These are phyloP conservation scores for Drosophila paramelanica DNA, from an alignment of 2,888 invertebrate genomes.

Conservation along the genomic window DNA sequence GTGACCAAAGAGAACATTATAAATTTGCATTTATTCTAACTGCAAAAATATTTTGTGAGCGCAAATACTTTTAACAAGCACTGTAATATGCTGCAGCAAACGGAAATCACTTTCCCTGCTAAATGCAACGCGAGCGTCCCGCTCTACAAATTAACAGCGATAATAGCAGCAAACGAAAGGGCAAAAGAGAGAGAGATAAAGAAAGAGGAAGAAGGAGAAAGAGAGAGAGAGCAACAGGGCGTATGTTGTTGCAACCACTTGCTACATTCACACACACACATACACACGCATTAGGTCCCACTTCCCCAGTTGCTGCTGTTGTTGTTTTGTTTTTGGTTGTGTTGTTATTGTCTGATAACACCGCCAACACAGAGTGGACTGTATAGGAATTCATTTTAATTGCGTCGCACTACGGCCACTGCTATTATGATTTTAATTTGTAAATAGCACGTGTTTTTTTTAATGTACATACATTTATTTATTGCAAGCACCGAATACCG, in stretches of 20 bases:
- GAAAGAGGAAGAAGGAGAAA: slow-evolving; percentile 10
- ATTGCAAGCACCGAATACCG: slow-evolving; percentile 38
- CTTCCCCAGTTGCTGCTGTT: slow-evolving; percentile 32
- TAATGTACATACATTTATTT: slow-evolving; percentile 10
- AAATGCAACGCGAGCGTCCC: slow-evolving; percentile 44
- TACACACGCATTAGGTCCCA: slow-evolving; percentile 29
- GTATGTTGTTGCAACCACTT: slow-evolving; percentile 67
- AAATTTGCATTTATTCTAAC: slow-evolving; percentile 25
- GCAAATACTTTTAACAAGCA: slow-evolving; percentile 20
- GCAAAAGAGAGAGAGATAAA: not conserved
- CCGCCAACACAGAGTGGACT: slow-evolving; percentile 21
- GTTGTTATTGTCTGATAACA: slow-evolving; percentile 68
- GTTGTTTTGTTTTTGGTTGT: slow-evolving; percentile 43
- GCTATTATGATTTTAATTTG: slow-evolving; percentile 25
- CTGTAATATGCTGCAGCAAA: slow-evolving; percentile 33
- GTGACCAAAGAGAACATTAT: slow-evolving; percentile 15
- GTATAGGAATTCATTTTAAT: slow-evolving; percentile 39
- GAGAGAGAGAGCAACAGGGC: slow-evolving; percentile 29
- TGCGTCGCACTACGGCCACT: slow-evolving; percentile 15
- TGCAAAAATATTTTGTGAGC: slow-evolving; percentile 49
- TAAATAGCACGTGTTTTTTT: slow-evolving; percentile 50
- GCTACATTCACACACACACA: slow-evolving; percentile 38
- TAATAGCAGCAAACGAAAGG: slow-evolving; percentile 19
- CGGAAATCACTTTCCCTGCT: slow-evolving; percentile 61
- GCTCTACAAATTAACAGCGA: slow-evolving; percentile 37